These are phyloP conservation scores for Cavia aperea DNA, from an alignment of 2,113 vertebrate species.

Conservation along the genomic window DNA sequence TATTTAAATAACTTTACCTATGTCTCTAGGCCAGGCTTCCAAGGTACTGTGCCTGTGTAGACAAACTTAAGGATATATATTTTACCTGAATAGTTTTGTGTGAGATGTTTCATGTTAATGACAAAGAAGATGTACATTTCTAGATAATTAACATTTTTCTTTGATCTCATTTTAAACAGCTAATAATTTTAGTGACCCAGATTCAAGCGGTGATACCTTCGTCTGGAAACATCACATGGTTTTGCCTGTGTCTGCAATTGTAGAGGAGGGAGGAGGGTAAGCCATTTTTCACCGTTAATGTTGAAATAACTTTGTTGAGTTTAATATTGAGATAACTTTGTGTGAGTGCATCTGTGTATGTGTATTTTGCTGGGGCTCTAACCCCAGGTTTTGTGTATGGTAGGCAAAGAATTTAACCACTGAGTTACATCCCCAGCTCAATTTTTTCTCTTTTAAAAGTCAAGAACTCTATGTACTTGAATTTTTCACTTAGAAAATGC, in stretches of 20 bases:
- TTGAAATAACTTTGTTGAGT: conserved; percentile 34
- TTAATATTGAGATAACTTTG: background rate
- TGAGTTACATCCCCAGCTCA: background rate
- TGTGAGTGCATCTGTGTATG: background rate
- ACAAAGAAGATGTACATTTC: conserved; percentile 33
- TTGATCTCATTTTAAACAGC: conserved; percentile 57
- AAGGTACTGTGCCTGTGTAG: background rate
- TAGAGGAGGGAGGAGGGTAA: conserved; percentile 53
- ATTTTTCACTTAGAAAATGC: conserved; percentile 6
- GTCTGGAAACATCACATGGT: conserved; percentile 29
- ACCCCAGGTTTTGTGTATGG: background rate
- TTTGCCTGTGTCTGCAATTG: background rate
- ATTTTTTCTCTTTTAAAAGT: conserved; percentile 30
- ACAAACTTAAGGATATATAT: background rate
- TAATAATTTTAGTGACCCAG: conserved; percentile 53
- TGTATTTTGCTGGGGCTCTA: background rate
- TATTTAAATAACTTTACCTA: conserved; percentile 40
- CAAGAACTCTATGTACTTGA: background rate
- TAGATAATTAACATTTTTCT: conserved; percentile 51
- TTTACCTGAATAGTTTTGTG: conserved; percentile 35
- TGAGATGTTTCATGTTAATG: conserved; percentile 43
- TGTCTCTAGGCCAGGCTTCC: conserved; percentile 32
- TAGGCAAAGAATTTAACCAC: background rate
- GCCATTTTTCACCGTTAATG: conserved; percentile 17
- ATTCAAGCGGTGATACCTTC: conserved; percentile 49